Evolutionary conservation across 2,797 vertebrate species (phyloP), one percentile per base, ranked within the genome.

Genomic region (Halcyon leucocephala): DNA sequence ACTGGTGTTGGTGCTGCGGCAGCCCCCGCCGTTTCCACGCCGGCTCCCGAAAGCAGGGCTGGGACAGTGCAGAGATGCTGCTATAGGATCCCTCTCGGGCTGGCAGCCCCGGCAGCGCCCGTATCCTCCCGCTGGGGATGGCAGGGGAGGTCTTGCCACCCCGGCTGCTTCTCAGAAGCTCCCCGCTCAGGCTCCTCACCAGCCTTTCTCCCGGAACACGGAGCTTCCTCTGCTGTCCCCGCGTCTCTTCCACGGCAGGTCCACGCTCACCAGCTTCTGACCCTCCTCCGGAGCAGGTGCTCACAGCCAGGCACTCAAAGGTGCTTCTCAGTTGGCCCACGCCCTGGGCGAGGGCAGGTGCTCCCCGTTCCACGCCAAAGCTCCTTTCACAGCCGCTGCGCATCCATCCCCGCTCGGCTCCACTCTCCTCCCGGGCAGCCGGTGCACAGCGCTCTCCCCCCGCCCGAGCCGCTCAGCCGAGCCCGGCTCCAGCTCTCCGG

Each of bases 171-270:
- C 70, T 64, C 52, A 3, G 26, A 51, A 51, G 55, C 46, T 14
- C 55, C 19, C 13, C 7, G 2, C 16, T 57, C 24, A 1, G 42
- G 14, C n/a, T 72, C 93, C 25, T 0, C 48, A 3, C 14, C 39
- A 16, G 21, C 48, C 60, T 31, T 2, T 10, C 76, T 48, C 44
- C 33, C 2, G 79, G 14, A 24, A 2, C 1, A 1, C 35, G 0
- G 41, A 61, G 71, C 66, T 54, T 15, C 51, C 55, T 41, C 21
- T 3, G 9, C 21, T 2, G 26, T 25, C 61, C 73, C 1, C 2
- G 5, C 9, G 33, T 25, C 54, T 76, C 25, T 41, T 21, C 15
- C 5, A 3, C 24, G 16, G 9, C 39, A 19, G 33, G 9, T 41
- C 70, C 61, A 21, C 25, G 6, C 60, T 67, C 74, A 1, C 55